These are phyloP conservation scores for Mactra quadrangularis DNA, from an alignment of 1,140 invertebrate species.

Conservation along the genomic window DNA sequence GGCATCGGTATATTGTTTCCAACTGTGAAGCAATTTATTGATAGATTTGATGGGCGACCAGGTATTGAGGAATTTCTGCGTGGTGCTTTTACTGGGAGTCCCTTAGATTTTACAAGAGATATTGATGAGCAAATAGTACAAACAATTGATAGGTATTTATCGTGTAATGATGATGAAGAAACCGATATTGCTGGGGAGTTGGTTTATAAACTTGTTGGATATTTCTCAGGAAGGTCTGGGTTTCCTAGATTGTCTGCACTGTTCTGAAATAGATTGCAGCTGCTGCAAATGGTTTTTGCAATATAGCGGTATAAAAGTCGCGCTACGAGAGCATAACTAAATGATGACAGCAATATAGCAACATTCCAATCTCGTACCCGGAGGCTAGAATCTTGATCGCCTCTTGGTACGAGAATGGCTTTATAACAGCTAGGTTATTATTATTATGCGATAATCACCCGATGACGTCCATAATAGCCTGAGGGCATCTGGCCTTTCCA, in stretches of 20 bases:
- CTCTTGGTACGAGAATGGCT: too few species aligned
- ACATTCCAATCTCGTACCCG: too few species aligned
- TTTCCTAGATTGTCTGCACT: background rate
- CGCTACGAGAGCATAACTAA: too few species aligned
- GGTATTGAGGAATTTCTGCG: background rate
- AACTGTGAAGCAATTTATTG: background rate
- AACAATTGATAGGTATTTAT: constrained; percentile 5
- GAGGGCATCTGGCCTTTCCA: too few species aligned
- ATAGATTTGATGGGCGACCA: constrained; percentile 8
- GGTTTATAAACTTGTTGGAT: constrained; percentile 6
- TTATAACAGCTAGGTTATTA: too few species aligned
- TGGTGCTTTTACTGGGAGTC: background rate
- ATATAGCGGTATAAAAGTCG: too few species aligned
- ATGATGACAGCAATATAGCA: too few species aligned
- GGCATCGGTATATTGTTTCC: background rate
- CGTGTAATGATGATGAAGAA: constrained; percentile 7
- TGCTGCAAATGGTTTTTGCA: too few species aligned
- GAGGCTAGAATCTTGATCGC: too few species aligned
- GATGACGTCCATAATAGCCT: too few species aligned
- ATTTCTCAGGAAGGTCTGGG: background rate
- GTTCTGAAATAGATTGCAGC: too few species aligned
- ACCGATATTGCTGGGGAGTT: background rate
- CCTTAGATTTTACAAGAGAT: background rate
- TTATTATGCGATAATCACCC: too few species aligned
- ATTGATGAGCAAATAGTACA: constrained; percentile 9